These are phyloP conservation scores for Phocoena sinus DNA, from an alignment of 2,113 vertebrate species.

Conservation along the genomic window DNA sequence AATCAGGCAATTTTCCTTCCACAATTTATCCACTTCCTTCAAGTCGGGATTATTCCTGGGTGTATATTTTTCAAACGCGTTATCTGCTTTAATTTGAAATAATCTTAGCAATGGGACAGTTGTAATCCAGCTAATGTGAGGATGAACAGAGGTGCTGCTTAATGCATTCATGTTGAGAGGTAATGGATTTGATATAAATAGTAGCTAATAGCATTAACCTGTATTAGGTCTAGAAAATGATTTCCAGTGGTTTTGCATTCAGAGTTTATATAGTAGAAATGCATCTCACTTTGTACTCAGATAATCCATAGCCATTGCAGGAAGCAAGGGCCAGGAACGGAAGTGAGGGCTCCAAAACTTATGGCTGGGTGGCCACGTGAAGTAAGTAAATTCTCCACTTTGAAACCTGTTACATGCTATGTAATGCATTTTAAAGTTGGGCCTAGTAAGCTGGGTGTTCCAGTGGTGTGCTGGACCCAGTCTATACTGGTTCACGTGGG, in stretches of 20 bases:
- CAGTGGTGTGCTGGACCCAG: background rate
- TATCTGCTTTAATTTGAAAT: slow-evolving; percentile 47
- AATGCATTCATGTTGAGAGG: background rate
- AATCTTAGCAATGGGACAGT: slow-evolving; percentile 26
- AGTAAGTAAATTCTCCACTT: background rate
- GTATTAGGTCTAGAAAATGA: background rate
- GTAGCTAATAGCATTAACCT: background rate
- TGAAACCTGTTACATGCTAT: background rate
- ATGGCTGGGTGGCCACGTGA: background rate
- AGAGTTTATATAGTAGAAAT: background rate
- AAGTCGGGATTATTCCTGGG: slow-evolving; percentile 11
- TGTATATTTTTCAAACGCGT: slow-evolving; percentile 29
- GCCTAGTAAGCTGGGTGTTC: background rate
- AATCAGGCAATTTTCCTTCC: slow-evolving; percentile 10
- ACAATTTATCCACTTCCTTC: background rate
- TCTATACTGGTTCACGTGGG: background rate
- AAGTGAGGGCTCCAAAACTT: background rate
- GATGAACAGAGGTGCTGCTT: background rate
- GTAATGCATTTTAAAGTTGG: background rate
- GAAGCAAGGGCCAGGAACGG: background rate
- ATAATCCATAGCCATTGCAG: background rate
- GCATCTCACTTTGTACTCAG: background rate
- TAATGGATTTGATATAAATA: slow-evolving; percentile 20
- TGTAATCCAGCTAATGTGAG: slow-evolving; percentile 24
- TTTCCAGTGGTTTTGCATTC: background rate